Evolutionary conservation across 2,113 vertebrate species (phyloP).

Genomic region (Chaetorhynchus papuensis): DNA sequence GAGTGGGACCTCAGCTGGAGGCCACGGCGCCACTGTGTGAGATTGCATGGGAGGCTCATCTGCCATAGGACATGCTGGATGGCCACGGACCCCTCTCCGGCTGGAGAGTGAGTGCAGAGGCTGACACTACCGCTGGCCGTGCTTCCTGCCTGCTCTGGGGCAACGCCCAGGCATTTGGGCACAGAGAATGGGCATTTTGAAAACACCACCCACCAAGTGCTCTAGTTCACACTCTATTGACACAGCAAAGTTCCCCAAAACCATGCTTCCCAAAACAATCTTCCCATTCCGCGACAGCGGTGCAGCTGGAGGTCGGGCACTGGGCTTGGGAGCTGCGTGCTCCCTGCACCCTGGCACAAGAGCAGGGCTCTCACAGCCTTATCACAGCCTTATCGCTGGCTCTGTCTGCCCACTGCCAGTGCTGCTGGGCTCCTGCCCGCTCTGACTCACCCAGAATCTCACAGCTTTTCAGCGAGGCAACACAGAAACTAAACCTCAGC

Average conservation of each 20-base stretch:
- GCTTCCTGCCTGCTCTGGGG: background rate
- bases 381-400: background rate
- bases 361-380: background rate
- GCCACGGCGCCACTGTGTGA: accelerated
- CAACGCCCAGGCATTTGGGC: background rate
- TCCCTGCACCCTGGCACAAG: background rate
- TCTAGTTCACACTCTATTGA: background rate
- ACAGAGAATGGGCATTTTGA: background rate
- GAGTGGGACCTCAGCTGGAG: background rate
- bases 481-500: background rate
- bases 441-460: conserved; percentile 16
- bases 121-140: background rate
- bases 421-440: background rate
- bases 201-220: background rate
- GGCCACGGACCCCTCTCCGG: accelerated
- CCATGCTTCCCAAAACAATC: background rate
- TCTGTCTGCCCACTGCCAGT: background rate
- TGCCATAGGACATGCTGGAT: background rate
- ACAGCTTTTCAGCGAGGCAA: background rate
- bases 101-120: accelerated
- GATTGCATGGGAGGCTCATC: accelerated
- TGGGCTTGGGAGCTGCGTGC: background rate
- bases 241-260: background rate
- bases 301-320: background rate
- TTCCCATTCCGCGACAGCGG: accelerated